Evolutionary conservation across 2,113 vertebrate genomes (phyloP), one percentile per base, ranked within the genome.

Genomic region (Helogale parvula): DNA sequence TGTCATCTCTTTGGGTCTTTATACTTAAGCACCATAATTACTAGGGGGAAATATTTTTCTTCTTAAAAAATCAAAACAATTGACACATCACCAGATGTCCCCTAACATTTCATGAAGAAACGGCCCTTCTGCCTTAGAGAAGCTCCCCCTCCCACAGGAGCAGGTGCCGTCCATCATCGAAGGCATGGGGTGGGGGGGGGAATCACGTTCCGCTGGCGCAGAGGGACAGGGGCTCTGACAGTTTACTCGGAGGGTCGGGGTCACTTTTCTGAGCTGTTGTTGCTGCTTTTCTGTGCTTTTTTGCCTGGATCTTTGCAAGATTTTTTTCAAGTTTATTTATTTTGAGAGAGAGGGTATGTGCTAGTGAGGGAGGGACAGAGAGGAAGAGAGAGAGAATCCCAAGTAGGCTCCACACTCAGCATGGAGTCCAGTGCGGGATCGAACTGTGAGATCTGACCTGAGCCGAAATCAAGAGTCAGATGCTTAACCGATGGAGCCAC

Each of bases 1-100:
- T 29, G 96, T 96, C 76, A 35, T 97, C 81, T 98, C 90, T 96
- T 96, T 97, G 98, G 96, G 31, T 97, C 98, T 98, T 98, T 93
- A 93, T 97, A 94, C 97, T 92, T 97, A 97, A 91, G 68, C 29
- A 95, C 76, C 33, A 54, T 95, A 96, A 97, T 97, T 92, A 96
- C 76, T 77, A 94, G 81, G 81, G 79, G 65, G 77, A 93, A 96
- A 50, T 96, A 81, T 92, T 90, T 83, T 97, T 90, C 83, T 95
- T 87, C 71, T 82, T 94, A 25, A 80, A 80, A 95, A 71, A n/a
- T 96, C 45, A 84, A 81, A 96, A 90, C 83, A 83, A 7, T 15
- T 85, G 82, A 60, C 66, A 45, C 4, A 38, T 76, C 38, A 45
- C 65, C 81, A 74, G 47, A 83, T 63, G 76, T n/a, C 19, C 41